Evolutionary conservation across 2,888 invertebrate species (phyloP), one percentile per base, ranked within the genome.

Genomic region (Catocala sponsa): DNA sequence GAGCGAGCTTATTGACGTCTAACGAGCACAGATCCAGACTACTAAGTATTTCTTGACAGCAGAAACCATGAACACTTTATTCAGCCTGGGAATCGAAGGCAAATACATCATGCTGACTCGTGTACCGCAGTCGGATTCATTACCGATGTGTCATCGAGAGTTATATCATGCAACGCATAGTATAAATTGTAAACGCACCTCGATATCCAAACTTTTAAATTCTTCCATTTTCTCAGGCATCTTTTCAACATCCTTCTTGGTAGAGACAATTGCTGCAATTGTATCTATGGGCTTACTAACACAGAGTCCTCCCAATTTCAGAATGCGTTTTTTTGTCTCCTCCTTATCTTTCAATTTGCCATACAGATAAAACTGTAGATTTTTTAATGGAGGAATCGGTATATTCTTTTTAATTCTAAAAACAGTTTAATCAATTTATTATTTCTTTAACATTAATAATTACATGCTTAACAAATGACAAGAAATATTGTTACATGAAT

Each of bases 241-340:
- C 78, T 96, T 97, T 25, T 97, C 96, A 0, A 98, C 91, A 65
- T 97, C 97, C 9, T 92, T 95, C 81, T 91, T 82, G 2, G 95
- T 96, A 1, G 98, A 96, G 66, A 99, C 96, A 5, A 98, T 96
- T 6, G 98, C 98, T 42, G 97, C 97, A 0, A 96, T 89, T 15
- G 95, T 95, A 38, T 95, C 94, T 4, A 95, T 92, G 51, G 98
- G 92, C 84, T 96, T 97, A 4, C 93, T 92, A 0, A 94, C 94
- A 0, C 97, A 95, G 67, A 95, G 95, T 0, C 98, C 99, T 0
- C 99, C 99, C 55, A 98, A 86, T 64, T 95, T 95, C 25, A 95
- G 83, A 47, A 99, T 96, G 49, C 96, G 95, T 44, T 95, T 95
- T 74, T 97, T 97, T 0, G 98, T 73, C 0, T 95, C 95, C 0